These are phyloP conservation scores for Scomber japonicus DNA, from an alignment of 2,113 vertebrate species.

Conservation along the genomic window DNA sequence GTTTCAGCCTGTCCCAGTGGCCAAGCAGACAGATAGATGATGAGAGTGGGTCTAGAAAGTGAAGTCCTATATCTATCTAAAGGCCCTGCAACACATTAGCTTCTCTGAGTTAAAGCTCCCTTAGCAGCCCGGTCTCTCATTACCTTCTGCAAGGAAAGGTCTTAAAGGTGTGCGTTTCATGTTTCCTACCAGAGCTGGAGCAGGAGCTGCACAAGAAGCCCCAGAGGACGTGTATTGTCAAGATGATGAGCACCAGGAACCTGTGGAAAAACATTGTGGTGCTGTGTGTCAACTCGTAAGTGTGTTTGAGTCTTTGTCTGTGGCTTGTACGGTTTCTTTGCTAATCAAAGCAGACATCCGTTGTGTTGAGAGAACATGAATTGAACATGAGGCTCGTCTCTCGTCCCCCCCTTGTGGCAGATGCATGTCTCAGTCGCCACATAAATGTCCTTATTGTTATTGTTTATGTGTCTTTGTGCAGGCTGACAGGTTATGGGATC, in stretches of 20 bases:
- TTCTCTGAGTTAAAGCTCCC: conserved; percentile 37
- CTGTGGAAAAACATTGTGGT: conserved; percentile 99
- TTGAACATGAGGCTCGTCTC: conserved; percentile 34
- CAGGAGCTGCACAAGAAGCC: conserved; percentile 92
- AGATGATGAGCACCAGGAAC: conserved; percentile 95
- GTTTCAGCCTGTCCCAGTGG: conserved; percentile 11
- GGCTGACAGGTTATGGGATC: conserved; percentile 95
- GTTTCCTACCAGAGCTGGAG: conserved; percentile 90
- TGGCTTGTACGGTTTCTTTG: conserved; percentile 29
- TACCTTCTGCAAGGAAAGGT: conserved; percentile 48
- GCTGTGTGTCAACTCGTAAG: conserved; percentile 98
- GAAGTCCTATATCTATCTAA: conserved; percentile 24
- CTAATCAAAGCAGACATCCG: conserved; percentile 37
- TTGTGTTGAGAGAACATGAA: conserved; percentile 50
- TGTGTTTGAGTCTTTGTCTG: conserved; percentile 56
- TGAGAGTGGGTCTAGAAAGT: conserved; percentile 9
- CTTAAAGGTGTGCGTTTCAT: conserved; percentile 64
- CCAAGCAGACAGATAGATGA: conserved; percentile 34
- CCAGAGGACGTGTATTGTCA: conserved; percentile 93
- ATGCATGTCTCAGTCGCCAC: neutral
- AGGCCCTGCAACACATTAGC: conserved; percentile 14
- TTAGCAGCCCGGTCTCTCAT: conserved; percentile 40
- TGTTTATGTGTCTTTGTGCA: conserved; percentile 62
- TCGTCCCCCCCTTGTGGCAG: neutral
- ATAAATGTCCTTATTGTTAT: neutral